phyloP scores from a whole-genome alignment of 2,888 invertebrate species.

The Ephialtes manifestator region DNA sequence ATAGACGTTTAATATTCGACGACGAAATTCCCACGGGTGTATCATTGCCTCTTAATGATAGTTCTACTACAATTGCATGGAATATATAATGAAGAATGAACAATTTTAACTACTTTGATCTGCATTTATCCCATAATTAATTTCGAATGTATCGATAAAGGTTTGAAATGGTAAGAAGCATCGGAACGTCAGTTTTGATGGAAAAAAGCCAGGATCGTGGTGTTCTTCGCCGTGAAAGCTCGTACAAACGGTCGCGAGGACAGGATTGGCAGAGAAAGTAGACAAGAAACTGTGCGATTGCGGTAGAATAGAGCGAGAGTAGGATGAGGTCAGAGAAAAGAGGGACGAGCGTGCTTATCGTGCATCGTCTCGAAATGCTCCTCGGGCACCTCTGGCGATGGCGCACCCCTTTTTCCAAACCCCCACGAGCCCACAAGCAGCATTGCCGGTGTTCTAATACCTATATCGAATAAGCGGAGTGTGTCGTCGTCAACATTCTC shows the following conservation, averaged over 20 bases:
- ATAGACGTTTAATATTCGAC: no score
- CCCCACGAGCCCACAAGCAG: conserved; percentile 22
- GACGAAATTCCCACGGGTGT: no score
- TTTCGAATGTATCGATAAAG: not conserved
- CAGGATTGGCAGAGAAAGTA: conserved; percentile 36
- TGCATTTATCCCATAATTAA: not conserved
- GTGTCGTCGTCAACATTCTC: conserved; percentile 49
- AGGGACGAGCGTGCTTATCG: conserved; percentile 85
- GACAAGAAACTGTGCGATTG: conserved; percentile 36
- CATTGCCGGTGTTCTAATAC: conserved; percentile 2
- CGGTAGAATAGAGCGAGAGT: conserved; percentile 59
- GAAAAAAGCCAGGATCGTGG: conserved; percentile 17
- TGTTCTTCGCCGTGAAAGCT: not conserved
- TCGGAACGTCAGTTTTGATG: not conserved
- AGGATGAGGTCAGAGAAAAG: conserved; percentile 77
- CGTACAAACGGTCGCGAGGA: conserved; percentile 50
- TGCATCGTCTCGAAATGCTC: conserved; percentile 82
- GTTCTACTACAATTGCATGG: no score
- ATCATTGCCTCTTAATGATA: no score
- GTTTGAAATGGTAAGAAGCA: not conserved
- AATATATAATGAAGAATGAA: no score
- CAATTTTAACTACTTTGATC: no score
- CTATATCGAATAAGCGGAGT: conserved; percentile 10
- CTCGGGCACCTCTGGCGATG: conserved; percentile 70
- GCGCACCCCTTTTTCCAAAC: conserved; percentile 15